Evolutionary conservation across 2,888 invertebrate genomes (phyloP).

Genomic region (Geophilus truncorum): DNA sequence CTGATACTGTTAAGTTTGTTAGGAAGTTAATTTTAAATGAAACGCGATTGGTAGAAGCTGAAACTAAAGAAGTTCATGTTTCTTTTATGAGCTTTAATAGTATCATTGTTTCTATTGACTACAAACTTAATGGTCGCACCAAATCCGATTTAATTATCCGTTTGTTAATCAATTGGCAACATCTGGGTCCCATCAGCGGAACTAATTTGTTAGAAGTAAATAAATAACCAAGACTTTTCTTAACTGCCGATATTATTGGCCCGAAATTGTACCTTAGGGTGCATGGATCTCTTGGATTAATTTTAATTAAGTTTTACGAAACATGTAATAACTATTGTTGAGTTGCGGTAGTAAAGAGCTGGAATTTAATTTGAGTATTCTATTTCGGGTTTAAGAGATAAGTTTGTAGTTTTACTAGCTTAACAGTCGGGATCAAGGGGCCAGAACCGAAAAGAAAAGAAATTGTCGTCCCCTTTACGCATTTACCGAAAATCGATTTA

Average conservation of each 20-base stretch:
- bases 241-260: constrained; percentile 4
- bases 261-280: background rate
- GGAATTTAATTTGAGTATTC: background rate
- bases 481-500: background rate
- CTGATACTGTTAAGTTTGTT: too few species aligned
- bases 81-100: constrained; percentile 15
- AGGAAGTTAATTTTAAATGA: background rate
- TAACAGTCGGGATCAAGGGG: background rate
- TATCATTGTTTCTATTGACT: constrained; percentile 27
- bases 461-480: background rate
- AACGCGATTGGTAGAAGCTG: background rate
- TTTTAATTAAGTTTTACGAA: background rate
- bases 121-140: background rate
- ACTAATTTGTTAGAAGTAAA: background rate
- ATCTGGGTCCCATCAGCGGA: constrained; percentile 2
- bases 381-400: background rate
- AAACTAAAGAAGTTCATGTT: background rate
- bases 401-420: too few species aligned
- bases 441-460: background rate
- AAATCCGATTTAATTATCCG: constrained; percentile 27
- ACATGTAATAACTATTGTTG: background rate
- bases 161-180: constrained; percentile 22
- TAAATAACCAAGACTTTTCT: background rate
- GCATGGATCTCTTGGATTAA: background rate
- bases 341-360: background rate